These are phyloP conservation scores for Platalea minor DNA, from an alignment of 2,797 vertebrate genomes.

Conservation along the genomic window DNA sequence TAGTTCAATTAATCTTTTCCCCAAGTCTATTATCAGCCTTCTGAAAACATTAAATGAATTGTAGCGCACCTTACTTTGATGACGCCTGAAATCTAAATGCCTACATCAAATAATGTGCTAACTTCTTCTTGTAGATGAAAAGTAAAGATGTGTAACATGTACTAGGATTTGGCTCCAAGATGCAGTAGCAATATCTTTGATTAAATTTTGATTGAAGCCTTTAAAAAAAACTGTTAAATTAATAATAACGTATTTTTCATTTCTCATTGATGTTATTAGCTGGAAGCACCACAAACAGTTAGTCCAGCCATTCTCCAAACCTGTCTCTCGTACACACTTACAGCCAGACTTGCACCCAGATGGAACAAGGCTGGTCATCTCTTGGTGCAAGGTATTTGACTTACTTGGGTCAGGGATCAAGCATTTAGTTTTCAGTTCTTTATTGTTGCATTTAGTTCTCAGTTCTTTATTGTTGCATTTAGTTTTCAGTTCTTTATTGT, in stretches of 20 bases:
- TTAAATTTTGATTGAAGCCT: neutral
- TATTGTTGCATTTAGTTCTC: neutral
- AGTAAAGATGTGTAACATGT: neutral
- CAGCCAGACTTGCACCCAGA: slow-evolving; percentile 79
- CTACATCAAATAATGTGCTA: neutral
- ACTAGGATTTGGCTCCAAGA: neutral
- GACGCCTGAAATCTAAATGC: neutral
- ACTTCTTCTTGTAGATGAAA: neutral
- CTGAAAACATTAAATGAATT: neutral
- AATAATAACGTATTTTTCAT: neutral
- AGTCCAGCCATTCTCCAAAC: slow-evolving; percentile 80
- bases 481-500: neutral
- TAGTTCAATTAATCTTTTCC: neutral
- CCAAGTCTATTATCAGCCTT: neutral
- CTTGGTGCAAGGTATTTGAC: slow-evolving; percentile 81
- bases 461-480: neutral
- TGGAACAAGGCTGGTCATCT: slow-evolving; percentile 90
- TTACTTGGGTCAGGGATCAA: neutral
- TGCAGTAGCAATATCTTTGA: neutral
- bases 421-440: neutral
- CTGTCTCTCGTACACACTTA: slow-evolving; percentile 86
- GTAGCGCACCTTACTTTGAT: neutral
- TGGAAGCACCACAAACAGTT: slow-evolving; percentile 75
- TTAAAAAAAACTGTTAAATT: neutral
- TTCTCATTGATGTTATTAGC: slow-evolving; percentile 54